These are phyloP conservation scores for Desoria tigrina DNA, from an alignment of 2,888 invertebrate species.

Conservation along the genomic window DNA sequence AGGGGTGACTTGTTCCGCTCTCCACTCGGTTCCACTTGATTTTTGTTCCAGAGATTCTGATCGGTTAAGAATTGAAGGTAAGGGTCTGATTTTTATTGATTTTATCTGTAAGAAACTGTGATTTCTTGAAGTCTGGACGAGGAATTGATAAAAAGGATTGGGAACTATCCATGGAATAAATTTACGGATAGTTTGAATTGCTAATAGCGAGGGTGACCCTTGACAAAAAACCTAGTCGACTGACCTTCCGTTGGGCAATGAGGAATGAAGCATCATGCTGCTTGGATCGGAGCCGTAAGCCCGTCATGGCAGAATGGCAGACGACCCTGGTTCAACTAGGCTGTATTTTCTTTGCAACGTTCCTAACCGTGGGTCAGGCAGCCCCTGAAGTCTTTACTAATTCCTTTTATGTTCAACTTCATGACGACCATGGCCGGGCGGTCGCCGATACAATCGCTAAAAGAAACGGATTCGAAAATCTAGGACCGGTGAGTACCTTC, in stretches of 20 bases:
- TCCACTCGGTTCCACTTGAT: no score
- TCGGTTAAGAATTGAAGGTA: no score
- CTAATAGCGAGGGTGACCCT: no score
- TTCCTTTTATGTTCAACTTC: constrained; percentile 88
- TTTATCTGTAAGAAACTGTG: no score
- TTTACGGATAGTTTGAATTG: no score
- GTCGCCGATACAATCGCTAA: constrained; percentile 80
- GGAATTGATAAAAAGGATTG: no score
- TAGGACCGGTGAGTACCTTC: constrained; percentile 80
- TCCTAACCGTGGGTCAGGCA: constrained; percentile 47
- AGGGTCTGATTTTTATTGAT: no score
- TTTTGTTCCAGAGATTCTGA: no score
- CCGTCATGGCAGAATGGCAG: constrained; percentile 15
- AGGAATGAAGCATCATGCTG: constrained; percentile 49
- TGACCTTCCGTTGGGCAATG: constrained; percentile 39
- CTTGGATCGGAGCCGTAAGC: constrained; percentile 23
- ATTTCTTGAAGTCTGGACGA: no score
- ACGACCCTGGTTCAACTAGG: constrained; percentile 25
- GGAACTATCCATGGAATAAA: no score
- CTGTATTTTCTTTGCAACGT: constrained; percentile 29
- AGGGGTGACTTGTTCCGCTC: no score
- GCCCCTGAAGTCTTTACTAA: constrained; percentile 83
- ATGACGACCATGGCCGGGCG: constrained; percentile 72
- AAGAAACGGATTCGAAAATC: constrained; percentile 88
- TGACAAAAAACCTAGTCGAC: background rate